These are phyloP conservation scores for Condylostylus longicornis DNA, from an alignment of 1,140 invertebrate genomes.

Conservation along the genomic window DNA sequence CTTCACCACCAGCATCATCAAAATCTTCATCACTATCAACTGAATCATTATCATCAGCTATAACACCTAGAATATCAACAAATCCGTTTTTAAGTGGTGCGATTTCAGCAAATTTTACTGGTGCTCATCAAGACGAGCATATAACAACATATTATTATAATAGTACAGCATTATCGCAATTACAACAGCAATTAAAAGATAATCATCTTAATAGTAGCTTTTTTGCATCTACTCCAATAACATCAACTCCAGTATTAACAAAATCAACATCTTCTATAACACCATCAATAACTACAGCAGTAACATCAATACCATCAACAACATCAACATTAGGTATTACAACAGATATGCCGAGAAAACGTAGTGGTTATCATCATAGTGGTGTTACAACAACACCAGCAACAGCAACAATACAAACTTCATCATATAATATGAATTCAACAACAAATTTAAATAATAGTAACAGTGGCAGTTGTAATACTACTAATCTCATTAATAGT, in stretches of 20 bases:
- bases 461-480: no score
- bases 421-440: no score
- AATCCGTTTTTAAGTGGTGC: constrained; percentile 27
- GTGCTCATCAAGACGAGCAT: constrained; percentile 15
- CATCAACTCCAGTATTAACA: neutral
- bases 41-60: constrained; percentile 31
- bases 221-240: neutral
- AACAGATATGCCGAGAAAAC: no score
- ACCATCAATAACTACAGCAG: constrained; percentile 1
- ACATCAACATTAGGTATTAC: no score
- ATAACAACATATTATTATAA: constrained; percentile 13
- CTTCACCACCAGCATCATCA: constrained; percentile 28
- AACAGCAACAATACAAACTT: no score
- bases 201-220: neutral
- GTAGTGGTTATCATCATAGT: no score
- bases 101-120: constrained; percentile 9
- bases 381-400: no score
- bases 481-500: no score
- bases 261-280: neutral
- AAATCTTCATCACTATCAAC: constrained; percentile 35
- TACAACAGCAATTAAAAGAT: constrained; percentile 7
- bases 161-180: constrained; percentile 13
- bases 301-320: no score
- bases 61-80: constrained; percentile 31
- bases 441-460: no score